Conservation (phyloP, 2,888 invertebrate species). For the Harpagoxenus sublaevis region DNA sequence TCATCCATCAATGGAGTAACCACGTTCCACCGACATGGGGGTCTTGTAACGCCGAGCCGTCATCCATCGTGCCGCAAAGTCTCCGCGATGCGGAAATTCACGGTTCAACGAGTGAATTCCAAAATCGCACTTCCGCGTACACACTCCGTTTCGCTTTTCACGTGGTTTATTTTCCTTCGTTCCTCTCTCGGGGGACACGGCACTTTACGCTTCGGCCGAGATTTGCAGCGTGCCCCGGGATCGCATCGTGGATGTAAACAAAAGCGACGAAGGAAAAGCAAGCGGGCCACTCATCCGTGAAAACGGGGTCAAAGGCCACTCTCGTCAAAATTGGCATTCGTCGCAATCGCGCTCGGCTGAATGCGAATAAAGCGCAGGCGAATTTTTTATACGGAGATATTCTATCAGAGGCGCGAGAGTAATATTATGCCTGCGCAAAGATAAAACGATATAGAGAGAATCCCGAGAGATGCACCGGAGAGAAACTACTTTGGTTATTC, state of each 20-base stretch:
- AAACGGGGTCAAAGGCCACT: constrained; percentile 41
- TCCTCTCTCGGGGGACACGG: background rate
- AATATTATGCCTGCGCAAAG: constrained; percentile 1
- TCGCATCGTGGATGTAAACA: constrained; percentile 28
- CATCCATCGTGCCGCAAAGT: constrained; percentile 37
- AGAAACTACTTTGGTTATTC: background rate
- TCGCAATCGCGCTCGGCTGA: background rate
- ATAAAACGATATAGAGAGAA: constrained; percentile 19
- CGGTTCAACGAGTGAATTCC: constrained; percentile 27
- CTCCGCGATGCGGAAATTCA: constrained; percentile 30
- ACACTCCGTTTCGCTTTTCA: background rate
- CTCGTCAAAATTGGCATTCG: constrained; percentile 31
- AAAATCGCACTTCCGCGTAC: constrained; percentile 12
- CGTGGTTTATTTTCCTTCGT: constrained; percentile 26
- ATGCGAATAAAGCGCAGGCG: background rate
- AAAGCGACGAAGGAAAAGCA: constrained; percentile 26
- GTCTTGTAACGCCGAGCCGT: background rate
- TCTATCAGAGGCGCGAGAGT: constrained; percentile 1
- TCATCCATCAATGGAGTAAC: constrained; percentile 7
- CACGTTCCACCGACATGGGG: background rate
- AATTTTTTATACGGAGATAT: background rate
- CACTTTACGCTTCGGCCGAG: background rate
- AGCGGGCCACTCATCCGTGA: background rate
- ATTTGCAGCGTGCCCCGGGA: constrained; percentile 11
- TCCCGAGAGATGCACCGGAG: background rate